Percentiles rank a stretch among this genome's conserved stretches.
Conservation (phyloP, 2,797 vertebrate species). For the Crenuchus spilurus region DNA sequence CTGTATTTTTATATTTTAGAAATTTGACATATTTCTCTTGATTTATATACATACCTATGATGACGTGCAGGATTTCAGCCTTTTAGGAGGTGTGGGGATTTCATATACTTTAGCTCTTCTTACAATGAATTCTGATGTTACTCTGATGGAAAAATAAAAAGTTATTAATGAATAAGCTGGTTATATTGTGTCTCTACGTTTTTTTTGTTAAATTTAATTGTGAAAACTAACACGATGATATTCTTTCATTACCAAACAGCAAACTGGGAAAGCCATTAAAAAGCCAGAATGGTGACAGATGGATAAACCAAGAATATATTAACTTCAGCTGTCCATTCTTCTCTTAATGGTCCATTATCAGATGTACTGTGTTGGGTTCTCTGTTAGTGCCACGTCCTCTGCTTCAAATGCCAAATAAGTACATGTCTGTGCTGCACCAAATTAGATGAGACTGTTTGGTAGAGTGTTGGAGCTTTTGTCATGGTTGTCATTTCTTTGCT, state of each 20-base stretch:
- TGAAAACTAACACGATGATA: no score
- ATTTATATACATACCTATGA: conserved; percentile 56
- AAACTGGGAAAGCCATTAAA: no score
- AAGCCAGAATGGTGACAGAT: no score
- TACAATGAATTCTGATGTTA: conserved; percentile 19
- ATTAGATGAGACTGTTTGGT: not conserved
- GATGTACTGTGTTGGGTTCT: not conserved
- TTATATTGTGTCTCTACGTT: not conserved
- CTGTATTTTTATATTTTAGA: conserved; percentile 81
- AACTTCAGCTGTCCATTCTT: not conserved
- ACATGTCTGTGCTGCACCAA: not conserved
- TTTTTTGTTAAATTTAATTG: not conserved
- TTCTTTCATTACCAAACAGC: no score
- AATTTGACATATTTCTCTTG: conserved; percentile 70
- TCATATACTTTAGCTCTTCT: conserved; percentile 15
- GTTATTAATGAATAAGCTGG: conserved; percentile 5
- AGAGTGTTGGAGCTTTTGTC: not conserved
- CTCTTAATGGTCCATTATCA: not conserved
- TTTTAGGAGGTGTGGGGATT: conserved; percentile 37
- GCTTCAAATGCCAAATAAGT: conserved; percentile 5
- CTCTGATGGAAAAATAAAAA: conserved; percentile 25
- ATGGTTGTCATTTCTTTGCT: not conserved
- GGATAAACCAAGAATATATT: no score
- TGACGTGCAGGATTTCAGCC: conserved; percentile 15
- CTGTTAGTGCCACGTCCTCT: not conserved